A percentile compares a stretch with the other conserved stretches of the same genome.
These are phyloP conservation scores for Drosophila cognata DNA, from an alignment of 2,888 invertebrate species.

Conservation along the genomic window DNA sequence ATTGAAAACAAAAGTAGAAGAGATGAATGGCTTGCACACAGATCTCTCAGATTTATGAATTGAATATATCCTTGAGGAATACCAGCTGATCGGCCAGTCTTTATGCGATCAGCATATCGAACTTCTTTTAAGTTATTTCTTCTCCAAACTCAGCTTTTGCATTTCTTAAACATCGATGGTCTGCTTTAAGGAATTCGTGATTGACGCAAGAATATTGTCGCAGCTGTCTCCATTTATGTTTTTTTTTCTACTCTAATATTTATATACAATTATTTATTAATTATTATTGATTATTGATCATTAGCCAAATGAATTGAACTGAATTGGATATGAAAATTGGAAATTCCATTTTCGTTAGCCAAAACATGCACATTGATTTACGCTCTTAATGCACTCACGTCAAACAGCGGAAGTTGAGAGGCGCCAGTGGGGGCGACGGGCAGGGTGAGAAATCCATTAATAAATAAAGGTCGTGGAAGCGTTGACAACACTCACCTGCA, in stretches of 20 bases:
- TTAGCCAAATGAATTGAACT: constrained; percentile 4
- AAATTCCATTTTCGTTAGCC: constrained; percentile 43
- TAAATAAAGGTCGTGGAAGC: constrained; percentile 65
- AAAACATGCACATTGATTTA: constrained; percentile 22
- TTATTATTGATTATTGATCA: constrained; percentile 9
- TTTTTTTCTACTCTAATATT: neutral
- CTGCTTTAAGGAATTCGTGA: neutral
- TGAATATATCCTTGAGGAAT: neutral
- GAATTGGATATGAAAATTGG: constrained; percentile 3
- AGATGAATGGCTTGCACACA: neutral
- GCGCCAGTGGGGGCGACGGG: neutral
- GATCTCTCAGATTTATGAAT: neutral
- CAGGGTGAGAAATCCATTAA: constrained; percentile 73
- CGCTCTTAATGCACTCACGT: constrained; percentile 56
- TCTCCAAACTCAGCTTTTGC: neutral
- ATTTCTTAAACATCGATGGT: neutral
- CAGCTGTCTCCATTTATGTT: neutral
- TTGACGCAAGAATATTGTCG: neutral
- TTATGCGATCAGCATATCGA: neutral
- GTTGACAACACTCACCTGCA: constrained; percentile 74
- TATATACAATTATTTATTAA: neutral
- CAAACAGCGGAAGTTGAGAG: constrained; percentile 10
- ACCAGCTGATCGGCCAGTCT: neutral
- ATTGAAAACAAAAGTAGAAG: neutral
- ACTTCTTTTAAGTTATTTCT: neutral